Conservation (phyloP, 2,888 invertebrate genomes). For the Cataglyphis rosenhaueri region DNA sequence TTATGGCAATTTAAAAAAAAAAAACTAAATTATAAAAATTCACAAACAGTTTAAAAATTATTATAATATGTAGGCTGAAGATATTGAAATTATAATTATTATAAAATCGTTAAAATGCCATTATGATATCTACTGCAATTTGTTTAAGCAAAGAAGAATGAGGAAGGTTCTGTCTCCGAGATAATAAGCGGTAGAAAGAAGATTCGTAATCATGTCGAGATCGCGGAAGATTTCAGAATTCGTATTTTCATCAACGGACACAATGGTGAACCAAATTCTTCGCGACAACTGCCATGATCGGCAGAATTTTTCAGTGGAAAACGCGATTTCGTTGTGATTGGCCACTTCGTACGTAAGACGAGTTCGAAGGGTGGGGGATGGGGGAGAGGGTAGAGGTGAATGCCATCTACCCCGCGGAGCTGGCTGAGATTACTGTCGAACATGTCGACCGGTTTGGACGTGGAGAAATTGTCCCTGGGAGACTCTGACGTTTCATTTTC, state of each 20-base stretch:
- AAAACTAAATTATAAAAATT: not conserved
- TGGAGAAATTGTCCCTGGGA: conserved; percentile 71
- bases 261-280: conserved; percentile 41
- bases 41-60: not conserved
- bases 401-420: conserved; percentile 59
- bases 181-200: not conserved
- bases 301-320: conserved; percentile 56
- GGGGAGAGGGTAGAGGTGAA: not conserved
- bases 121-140: not conserved
- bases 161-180: not conserved
- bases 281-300: conserved; percentile 56
- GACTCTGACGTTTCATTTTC: conserved; percentile 73
- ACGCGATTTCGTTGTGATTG: conserved; percentile 67
- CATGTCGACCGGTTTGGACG: conserved; percentile 69
- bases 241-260: conserved; percentile 35
- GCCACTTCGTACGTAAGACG: conserved; percentile 59
- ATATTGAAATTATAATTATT: not conserved
- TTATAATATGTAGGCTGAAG: not conserved
- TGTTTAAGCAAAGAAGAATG: not conserved
- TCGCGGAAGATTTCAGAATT: conserved; percentile 31
- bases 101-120: not conserved
- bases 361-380: conserved; percentile 21
- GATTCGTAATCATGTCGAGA: conserved; percentile 30
- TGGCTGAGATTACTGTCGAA: conserved; percentile 73
- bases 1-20: not conserved